Percentiles rank a stretch among this genome's conserved stretches.
phyloP scores from a whole-genome alignment of 2,797 vertebrate genomes.

The Echiichthys vipera region DNA sequence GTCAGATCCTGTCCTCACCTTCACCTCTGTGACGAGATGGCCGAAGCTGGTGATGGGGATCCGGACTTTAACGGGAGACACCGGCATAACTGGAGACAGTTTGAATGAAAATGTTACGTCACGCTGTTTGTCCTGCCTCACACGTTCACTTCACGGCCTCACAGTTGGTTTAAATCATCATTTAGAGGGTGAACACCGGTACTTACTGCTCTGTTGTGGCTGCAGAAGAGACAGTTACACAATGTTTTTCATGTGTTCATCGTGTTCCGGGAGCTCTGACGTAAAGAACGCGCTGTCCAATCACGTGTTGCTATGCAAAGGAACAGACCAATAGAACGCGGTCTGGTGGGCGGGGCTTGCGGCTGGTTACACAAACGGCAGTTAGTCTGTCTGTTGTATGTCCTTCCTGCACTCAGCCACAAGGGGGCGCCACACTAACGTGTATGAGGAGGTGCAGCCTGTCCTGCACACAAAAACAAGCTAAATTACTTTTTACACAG shows the following conservation, averaged over 20 bases:
- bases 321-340: conserved; percentile 48
- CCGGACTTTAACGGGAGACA: conserved; percentile 75
- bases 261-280: conserved; percentile 36
- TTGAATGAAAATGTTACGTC: not conserved
- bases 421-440: conserved; percentile 24
- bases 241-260: not conserved
- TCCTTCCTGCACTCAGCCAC: conserved; percentile 8
- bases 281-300: conserved; percentile 38
- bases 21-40: conserved; percentile 78
- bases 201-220: conserved; percentile 11
- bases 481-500: not conserved
- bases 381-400: accelerated
- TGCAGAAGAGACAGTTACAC: conserved; percentile 36
- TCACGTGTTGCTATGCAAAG: not conserved
- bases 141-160: not conserved
- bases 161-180: accelerated
- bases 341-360: conserved; percentile 22
- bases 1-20: conserved; percentile 57
- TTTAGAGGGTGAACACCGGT: accelerated
- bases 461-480: not conserved
- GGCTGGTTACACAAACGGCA: conserved; percentile 35
- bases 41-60: conserved; percentile 80
- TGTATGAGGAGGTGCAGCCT: no score
- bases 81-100: conserved; percentile 69
- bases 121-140: not conserved